phyloP scores from a whole-genome alignment of 2,888 invertebrate species.

The Phymatocera aterrima region DNA sequence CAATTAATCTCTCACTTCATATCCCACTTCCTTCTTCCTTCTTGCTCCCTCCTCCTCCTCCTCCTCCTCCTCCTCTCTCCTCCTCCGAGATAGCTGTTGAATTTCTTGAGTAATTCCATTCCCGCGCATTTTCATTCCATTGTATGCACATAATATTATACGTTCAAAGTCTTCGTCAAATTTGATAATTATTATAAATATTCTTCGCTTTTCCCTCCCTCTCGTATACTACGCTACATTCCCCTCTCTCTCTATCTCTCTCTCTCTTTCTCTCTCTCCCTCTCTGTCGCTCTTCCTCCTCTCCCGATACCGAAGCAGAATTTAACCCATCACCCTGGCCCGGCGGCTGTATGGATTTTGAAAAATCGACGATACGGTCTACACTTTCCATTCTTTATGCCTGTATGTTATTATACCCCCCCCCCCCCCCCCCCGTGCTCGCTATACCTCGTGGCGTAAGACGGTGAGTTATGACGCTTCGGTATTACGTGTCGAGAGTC shows the following conservation, averaged over 20 bases:
- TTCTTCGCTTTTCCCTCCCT: constrained; percentile 7
- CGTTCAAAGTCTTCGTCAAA: too few relatives aligned
- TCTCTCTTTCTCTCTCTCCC: neutral
- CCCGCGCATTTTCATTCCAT: too few relatives aligned
- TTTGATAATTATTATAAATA: too few relatives aligned
- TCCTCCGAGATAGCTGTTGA: too few relatives aligned
- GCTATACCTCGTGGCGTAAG: constrained; percentile 6
- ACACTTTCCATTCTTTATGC: neutral
- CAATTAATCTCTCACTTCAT: constrained; percentile 14
- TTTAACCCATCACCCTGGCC: neutral
- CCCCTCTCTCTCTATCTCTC: neutral
- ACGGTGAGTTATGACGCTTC: constrained; percentile 46
- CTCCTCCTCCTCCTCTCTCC: neutral
- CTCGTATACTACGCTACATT: neutral
- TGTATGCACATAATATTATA: too few relatives aligned
- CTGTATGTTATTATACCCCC: neutral
- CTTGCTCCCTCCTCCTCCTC: neutral
- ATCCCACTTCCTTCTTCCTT: constrained; percentile 4
- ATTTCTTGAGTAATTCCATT: too few relatives aligned
- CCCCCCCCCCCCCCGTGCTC: neutral
- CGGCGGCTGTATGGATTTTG: neutral
- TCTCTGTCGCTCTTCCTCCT: constrained; percentile 3
- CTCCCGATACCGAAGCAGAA: too few relatives aligned
- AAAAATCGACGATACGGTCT: neutral
- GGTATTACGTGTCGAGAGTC: constrained; percentile 32